Base-by-base conservation (phyloP, 1,140 invertebrate genomes). In the Dreissena rostriformis region DNA sequence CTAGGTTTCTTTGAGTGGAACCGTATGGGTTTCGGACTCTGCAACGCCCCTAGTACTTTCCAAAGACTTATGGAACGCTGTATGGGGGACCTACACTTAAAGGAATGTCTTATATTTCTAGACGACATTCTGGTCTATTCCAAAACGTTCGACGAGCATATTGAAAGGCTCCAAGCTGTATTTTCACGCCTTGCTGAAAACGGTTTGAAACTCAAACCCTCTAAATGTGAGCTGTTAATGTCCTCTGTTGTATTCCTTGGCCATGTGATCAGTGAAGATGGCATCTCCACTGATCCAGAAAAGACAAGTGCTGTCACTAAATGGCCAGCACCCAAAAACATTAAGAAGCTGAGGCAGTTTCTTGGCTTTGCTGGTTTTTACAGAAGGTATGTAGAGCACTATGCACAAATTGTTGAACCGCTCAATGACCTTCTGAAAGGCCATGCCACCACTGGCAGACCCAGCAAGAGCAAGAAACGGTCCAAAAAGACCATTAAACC, bases 281-380 rank as follows among this genome's bases (percentile, higher is more conserved):
- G 77, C n/a, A 71, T 71, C 29, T 24, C 7, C 26, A 57, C 77
- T 24, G 28, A 67, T 26, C 75, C 61, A 29, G 75, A 51, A 12
- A 67, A 78, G 63, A 78, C 65, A 1, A 12, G 10, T 10, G 12
- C 63, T 51, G 29, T 86, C 14, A 19, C 19, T 65, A 51, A 51
- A 57, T 83, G 74, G 70, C 85, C 85, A 29, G n/a, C 24, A 17
- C 85, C 85, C 7, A 55, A 49, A 7, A 86, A 82, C 66, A 28
- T 76, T 17, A 53, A 61, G 10, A 19, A 76, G 8, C 22, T 76
- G 55, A n/a, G 76, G 5, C 29, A 19, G 17, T 78, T 78, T 68
- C 66, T 78, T 52, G 65, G 76, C 17, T 51, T 52, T 68, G 63
- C 76, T 51, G 76, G 76, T 10, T 78, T 51, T 78, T 68, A 78